Evolutionary conservation across 2,797 vertebrate species (phyloP).

Genomic region (Rhadinocentrus ornatus): DNA sequence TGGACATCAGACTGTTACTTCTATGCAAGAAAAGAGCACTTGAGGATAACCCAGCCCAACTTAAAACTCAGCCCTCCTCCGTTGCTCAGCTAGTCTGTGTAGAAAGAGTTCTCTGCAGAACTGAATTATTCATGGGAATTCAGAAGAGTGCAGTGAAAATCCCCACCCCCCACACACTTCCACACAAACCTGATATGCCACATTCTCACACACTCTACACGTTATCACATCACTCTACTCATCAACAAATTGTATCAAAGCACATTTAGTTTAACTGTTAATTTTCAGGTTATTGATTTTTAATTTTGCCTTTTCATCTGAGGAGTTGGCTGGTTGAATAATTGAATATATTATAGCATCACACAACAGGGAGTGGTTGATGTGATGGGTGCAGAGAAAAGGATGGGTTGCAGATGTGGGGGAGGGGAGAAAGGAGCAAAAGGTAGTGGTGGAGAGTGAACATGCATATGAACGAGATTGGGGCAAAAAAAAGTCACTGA

Average conservation of each 20-base stretch:
- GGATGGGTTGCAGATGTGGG: slow-evolving; percentile 68
- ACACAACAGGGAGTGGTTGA: slow-evolving; percentile 76
- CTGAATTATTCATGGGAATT: slow-evolving; percentile 84
- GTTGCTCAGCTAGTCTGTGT: slow-evolving; percentile 65
- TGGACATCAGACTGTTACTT: slow-evolving; percentile 40
- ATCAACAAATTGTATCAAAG: slow-evolving; percentile 24
- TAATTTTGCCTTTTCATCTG: slow-evolving; percentile 23
- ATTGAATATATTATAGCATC: too few relatives aligned
- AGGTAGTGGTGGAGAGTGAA: slow-evolving; percentile 48
- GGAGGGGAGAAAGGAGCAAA: slow-evolving; percentile 36
- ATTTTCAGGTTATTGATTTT: slow-evolving; percentile 17
- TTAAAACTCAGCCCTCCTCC: slow-evolving; percentile 43
- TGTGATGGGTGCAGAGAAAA: slow-evolving; percentile 58
- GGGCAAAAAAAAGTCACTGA: slow-evolving; percentile 22
- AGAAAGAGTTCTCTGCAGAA: slow-evolving; percentile 78
- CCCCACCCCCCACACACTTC: slow-evolving; percentile 66
- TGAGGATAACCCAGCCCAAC: slow-evolving; percentile 64
- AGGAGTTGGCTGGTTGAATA: slow-evolving; percentile 55
- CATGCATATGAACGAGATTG: slow-evolving; percentile 46
- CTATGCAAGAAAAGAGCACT: slow-evolving; percentile 48
- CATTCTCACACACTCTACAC: slow-evolving; percentile 39
- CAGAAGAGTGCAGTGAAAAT: slow-evolving; percentile 76
- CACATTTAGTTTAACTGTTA: slow-evolving; percentile 15
- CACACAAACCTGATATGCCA: slow-evolving; percentile 66
- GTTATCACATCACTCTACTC: slow-evolving; percentile 43